phyloP scores from a whole-genome alignment of 2,113 vertebrate species.

The Plecturocebus donacophilus region DNA sequence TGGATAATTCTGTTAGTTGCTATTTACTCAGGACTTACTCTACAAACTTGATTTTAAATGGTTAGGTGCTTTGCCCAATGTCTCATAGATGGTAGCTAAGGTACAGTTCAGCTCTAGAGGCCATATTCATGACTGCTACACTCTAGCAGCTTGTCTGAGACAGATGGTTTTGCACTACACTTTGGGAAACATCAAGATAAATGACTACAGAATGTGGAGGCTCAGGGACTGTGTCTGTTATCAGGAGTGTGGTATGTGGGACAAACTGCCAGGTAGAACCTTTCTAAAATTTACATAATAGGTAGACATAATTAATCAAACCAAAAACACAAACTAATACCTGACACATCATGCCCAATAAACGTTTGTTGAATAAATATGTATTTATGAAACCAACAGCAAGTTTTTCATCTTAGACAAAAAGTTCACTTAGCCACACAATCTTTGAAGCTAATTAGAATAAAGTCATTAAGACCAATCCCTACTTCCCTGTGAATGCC shows the following conservation, averaged over 20 bases:
- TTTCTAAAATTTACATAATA: conserved; percentile 22
- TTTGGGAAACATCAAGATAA: neutral
- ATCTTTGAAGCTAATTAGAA: conserved; percentile 22
- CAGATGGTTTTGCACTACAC: neutral
- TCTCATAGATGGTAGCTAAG: neutral
- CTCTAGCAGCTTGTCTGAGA: neutral
- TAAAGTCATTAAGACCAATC: neutral
- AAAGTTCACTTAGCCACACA: neutral
- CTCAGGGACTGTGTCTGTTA: neutral
- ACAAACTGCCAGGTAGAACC: neutral
- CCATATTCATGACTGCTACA: neutral
- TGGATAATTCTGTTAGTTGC: neutral
- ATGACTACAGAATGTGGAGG: neutral
- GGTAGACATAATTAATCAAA: neutral
- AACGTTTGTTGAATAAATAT: conserved; percentile 47
- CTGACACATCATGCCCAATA: neutral
- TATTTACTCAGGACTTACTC: neutral
- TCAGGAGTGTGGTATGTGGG: neutral
- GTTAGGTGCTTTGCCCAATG: neutral
- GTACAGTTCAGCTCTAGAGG: neutral
- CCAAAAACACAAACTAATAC: neutral
- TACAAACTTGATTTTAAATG: neutral
- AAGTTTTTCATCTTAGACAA: neutral
- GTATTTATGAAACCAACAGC: neutral
- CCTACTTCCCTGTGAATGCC: fast-evolving